These are phyloP conservation scores for Geopemphigus sp. DNA, from an alignment of 1,140 invertebrate genomes.

Conservation along the genomic window DNA sequence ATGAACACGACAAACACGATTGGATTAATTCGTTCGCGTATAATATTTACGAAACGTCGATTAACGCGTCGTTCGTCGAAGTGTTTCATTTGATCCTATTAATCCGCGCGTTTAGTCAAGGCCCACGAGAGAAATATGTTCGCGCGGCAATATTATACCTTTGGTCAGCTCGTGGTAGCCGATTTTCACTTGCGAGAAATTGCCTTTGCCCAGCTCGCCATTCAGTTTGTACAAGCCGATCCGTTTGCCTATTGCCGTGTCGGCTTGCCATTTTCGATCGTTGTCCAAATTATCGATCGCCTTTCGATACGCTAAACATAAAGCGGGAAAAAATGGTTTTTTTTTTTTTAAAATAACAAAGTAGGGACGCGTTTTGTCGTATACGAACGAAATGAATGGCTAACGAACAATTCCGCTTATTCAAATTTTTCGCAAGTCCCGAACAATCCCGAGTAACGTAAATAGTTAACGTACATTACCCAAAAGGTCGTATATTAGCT, in stretches of 20 bases:
- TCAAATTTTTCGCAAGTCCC: too few relatives aligned
- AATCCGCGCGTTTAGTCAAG: conserved; percentile 5
- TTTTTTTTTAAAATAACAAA: too few relatives aligned
- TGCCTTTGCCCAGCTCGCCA: conserved; percentile 76
- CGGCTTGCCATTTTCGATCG: conserved; percentile 59
- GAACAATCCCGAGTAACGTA: too few relatives aligned
- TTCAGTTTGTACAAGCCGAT: conserved; percentile 70
- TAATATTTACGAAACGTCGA: not conserved
- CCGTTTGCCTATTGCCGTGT: conserved; percentile 64
- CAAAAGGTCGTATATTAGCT: too few relatives aligned
- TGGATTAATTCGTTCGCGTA: too few relatives aligned
- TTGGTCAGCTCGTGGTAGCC: conserved; percentile 79
- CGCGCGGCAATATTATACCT: conserved; percentile 60
- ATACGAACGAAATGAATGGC: too few relatives aligned
- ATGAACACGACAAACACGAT: too few relatives aligned
- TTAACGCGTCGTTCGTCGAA: not conserved
- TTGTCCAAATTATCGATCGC: conserved; percentile 53
- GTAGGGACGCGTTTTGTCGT: too few relatives aligned
- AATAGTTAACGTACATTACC: too few relatives aligned
- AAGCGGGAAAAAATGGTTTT: not conserved
- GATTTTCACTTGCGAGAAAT: conserved; percentile 87
- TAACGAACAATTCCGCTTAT: too few relatives aligned
- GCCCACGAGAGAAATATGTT: not conserved
- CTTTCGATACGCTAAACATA: conserved; percentile 52
- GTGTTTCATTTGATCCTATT: conserved; percentile 42